These are phyloP conservation scores for Anisognathus igniventris DNA, from an alignment of 2,797 vertebrate species.

Conservation along the genomic window DNA sequence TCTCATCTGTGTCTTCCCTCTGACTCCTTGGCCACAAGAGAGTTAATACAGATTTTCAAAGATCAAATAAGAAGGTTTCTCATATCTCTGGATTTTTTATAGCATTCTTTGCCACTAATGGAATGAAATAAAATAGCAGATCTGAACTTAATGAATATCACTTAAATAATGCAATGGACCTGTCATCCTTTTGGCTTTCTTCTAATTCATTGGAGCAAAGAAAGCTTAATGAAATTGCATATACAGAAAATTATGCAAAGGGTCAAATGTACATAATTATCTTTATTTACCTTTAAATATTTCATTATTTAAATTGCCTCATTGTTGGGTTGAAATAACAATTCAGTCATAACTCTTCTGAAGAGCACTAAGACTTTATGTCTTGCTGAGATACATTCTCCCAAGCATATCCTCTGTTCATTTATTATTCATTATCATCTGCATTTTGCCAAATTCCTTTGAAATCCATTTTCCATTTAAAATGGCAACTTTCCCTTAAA, in stretches of 20 bases:
- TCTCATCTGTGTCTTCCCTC: neutral
- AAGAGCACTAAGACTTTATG: conserved; percentile 29
- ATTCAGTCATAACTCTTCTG: conserved; percentile 36
- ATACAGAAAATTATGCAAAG: neutral
- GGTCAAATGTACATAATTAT: neutral
- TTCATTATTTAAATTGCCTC: conserved; percentile 41
- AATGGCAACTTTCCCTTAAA: neutral
- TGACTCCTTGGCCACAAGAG: neutral
- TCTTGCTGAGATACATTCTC: conserved; percentile 44
- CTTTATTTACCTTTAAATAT: conserved; percentile 28
- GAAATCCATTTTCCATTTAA: conserved; percentile 39
- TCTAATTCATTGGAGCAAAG: neutral
- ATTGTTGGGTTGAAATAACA: conserved; percentile 3
- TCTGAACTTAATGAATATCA: neutral
- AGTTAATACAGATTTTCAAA: conserved; percentile 3
- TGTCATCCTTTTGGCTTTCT: neutral
- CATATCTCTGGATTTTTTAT: neutral
- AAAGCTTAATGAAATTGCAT: neutral
- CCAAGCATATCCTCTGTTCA: neutral
- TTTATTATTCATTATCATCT: conserved; percentile 65
- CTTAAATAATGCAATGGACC: neutral
- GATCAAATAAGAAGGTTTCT: conserved; percentile 16
- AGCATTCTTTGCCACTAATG: neutral
- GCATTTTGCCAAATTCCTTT: conserved; percentile 36
- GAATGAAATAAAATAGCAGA: conserved; percentile 9